Conservation (phyloP, 2,888 invertebrate genomes). For the Pammene aurita region DNA sequence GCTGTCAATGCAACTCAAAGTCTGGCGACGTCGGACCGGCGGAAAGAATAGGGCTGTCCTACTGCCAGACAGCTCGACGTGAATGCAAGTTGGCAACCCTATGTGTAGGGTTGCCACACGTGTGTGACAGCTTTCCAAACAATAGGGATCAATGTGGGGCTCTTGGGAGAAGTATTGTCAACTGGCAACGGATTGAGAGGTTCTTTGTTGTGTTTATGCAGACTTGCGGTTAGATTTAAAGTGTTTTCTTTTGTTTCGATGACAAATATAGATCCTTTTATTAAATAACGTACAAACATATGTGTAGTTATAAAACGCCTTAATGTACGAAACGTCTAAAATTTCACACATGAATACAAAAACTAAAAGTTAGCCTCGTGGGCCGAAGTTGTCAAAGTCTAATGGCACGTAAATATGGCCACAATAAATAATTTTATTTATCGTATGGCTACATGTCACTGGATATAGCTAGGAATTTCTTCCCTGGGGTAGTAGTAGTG, state of each 20-base stretch:
- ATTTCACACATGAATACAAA: neutral
- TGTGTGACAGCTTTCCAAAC: constrained; percentile 17
- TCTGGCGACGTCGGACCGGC: neutral
- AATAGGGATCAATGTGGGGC: constrained; percentile 32
- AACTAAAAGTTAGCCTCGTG: too few species aligned
- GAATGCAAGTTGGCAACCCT: constrained; percentile 24
- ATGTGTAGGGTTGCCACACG: constrained; percentile 8
- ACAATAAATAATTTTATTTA: too few species aligned
- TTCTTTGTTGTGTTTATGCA: constrained; percentile 3
- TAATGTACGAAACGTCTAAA: neutral
- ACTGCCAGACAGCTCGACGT: constrained; percentile 10
- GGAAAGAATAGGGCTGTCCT: constrained; percentile 30
- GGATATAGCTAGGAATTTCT: too few species aligned
- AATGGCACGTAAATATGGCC: too few species aligned
- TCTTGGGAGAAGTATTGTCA: constrained; percentile 14
- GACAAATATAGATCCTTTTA: too few species aligned
- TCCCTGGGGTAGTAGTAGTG: too few species aligned
- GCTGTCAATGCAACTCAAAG: constrained; percentile 15
- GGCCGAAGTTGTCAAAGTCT: too few species aligned
- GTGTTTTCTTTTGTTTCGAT: neutral
- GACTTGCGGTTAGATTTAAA: neutral
- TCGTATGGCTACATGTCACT: too few species aligned
- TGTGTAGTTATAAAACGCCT: too few species aligned
- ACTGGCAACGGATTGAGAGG: constrained; percentile 5
- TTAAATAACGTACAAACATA: too few species aligned